Base-by-base conservation (phyloP, 2,888 invertebrate species). In the Agrochola circellaris region DNA sequence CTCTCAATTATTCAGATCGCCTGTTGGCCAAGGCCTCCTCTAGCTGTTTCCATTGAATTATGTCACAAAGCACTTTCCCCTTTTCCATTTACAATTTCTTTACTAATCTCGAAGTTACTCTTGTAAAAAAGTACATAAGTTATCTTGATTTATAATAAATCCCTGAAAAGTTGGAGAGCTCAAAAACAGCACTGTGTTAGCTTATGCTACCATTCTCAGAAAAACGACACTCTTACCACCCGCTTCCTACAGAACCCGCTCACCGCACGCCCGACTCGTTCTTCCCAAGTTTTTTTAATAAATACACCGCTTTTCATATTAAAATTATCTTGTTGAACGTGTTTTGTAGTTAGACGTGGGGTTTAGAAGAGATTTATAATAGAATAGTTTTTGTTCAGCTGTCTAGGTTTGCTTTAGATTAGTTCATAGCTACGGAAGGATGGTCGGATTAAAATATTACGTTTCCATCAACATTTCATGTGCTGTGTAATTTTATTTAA, bases 281-380 rank as follows among this genome's bases (percentile, higher is more conserved):
- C 20, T 45, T 45, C 8, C 9, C 7, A 45, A 4, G 7, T 42
- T 62, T 68, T 62, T 79, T 51, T 56, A 69, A 42, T 54, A 62
- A 75, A 79, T 75, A 45, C 20, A 74, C 61, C 15, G 61, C 30
- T 70, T 73, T 83, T 79, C 17, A 30, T 82, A 69, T 73, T 79
- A 75, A 76, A 83, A 72, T 79, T 60, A 78, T 70, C 6, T 64
- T 54, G 67, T 71, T 51, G 68, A 56, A 80, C 83, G 83, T 83
- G 83, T 77, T 83, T 81, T 61, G 45, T 73, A 58, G 70, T 56
- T 58, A 26, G 62, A 34, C 3, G n/a, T 3, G 15, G 20, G 83
- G 73, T 42, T 83, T 77, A 83, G 70, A n/a, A 30, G 23, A 54
- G 72, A 64, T 60, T 62, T 67, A 69, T 69, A 56, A 26, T 51